A percentile compares a stretch with the other conserved stretches of the same genome.
Evolutionary conservation across 2,888 invertebrate species (phyloP).

Genomic region (Sclerodermus sp.): DNA sequence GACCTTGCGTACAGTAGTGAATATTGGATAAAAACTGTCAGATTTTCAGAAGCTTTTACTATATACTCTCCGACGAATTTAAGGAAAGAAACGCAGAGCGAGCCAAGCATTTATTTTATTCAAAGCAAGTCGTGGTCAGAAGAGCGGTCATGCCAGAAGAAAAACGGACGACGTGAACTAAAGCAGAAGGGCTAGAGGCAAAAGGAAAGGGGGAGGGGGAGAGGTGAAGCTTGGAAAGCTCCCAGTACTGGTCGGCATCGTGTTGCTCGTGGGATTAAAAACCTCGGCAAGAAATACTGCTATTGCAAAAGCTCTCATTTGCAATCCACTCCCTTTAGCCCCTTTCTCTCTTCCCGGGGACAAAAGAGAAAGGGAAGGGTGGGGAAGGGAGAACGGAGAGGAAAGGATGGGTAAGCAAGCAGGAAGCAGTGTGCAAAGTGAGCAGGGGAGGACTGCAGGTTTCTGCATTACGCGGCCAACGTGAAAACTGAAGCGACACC

Average conservation of each 20-base stretch:
- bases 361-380: neutral
- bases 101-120: constrained; percentile 19
- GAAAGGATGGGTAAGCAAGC: constrained; percentile 2
- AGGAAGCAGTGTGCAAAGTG: constrained; percentile 1
- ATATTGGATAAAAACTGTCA: neutral
- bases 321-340: constrained; percentile 34
- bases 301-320: constrained; percentile 48
- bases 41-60: neutral
- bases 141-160: constrained; percentile 16
- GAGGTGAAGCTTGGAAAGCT: constrained; percentile 19
- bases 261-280: constrained; percentile 48
- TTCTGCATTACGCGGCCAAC: constrained; percentile 3
- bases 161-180: constrained; percentile 4
- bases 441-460: constrained; percentile 2
- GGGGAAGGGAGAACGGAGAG: neutral
- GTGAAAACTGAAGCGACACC: constrained; percentile 1
- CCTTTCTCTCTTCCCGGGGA: constrained; percentile 6
- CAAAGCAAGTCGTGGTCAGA: constrained; percentile 8
- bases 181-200: neutral
- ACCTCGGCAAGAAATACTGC: constrained; percentile 48
- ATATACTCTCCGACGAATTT: too few relatives aligned
- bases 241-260: constrained; percentile 32
- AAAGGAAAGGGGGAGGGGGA: constrained; percentile 7
- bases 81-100: constrained; percentile 3
- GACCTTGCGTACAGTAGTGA: too few relatives aligned